Percentiles rank a stretch among this genome's conserved stretches.
Evolutionary conservation across 1,140 invertebrate species (phyloP).

Genomic region (Drosophila kikkawai): DNA sequence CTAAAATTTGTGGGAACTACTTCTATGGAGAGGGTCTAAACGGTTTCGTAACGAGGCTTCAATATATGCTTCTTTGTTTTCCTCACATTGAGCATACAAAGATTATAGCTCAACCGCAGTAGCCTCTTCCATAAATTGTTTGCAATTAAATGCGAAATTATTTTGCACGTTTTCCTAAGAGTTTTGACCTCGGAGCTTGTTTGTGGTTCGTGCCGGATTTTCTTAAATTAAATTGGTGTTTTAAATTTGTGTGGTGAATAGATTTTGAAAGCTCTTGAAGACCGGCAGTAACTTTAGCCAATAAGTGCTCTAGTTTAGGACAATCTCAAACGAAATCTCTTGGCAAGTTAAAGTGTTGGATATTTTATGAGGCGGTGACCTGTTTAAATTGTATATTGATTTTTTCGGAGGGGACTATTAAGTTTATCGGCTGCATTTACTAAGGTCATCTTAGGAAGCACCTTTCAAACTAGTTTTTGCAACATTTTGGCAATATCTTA

Average conservation of each 20-base stretch:
- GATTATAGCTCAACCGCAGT: conserved; percentile 20
- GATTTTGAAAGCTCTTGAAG: conserved; percentile 14
- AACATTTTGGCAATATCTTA: conserved; percentile 9
- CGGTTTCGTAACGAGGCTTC: conserved; percentile 9
- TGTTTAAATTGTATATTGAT: conserved; percentile 3
- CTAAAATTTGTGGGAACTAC: conserved; percentile 8
- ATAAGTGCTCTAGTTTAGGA: not conserved
- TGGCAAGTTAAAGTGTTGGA: not conserved
- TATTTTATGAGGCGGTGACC: not conserved
- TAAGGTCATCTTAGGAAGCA: conserved; percentile 8
- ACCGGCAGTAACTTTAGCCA: conserved; percentile 4
- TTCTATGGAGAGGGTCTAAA: not conserved
- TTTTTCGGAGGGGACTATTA: not conserved
- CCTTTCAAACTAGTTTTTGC: conserved; percentile 15
- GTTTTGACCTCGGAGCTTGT: conserved; percentile 29
- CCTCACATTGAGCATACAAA: conserved; percentile 16
- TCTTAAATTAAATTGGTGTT: conserved; percentile 7
- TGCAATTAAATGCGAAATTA: conserved; percentile 47
- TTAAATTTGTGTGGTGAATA: conserved; percentile 6
- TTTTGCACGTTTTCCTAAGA: conserved; percentile 41
- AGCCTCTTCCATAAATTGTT: conserved; percentile 38
- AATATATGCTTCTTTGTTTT: conserved; percentile 19
- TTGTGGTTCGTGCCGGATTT: conserved; percentile 39
- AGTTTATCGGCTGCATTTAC: not conserved
- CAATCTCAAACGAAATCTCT: not conserved